Evolutionary conservation across 2,797 vertebrate species (phyloP), one percentile per base, ranked within the genome.

Genomic region (Acridotheres tristis): DNA sequence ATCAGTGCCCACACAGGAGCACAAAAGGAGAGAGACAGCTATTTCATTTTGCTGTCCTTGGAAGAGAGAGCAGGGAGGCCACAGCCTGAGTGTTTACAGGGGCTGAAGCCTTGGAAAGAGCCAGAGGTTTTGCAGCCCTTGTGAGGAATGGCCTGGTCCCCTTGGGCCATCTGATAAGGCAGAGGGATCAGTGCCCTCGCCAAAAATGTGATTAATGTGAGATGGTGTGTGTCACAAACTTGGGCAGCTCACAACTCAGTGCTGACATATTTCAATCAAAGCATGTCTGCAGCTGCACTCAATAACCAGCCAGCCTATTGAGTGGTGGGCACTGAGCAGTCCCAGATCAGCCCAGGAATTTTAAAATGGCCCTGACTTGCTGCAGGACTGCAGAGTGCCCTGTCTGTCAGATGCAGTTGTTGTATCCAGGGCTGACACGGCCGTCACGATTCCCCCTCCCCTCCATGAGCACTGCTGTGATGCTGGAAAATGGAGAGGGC

Each of bases 191-290:
- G 73, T 19, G 51, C 36, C 85, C 68, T 88, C 15, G 14, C 51
- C 83, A 71, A 59, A 85, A 75, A 66, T 2, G 47, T 53, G 90
- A 96, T 96, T 94, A 59, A 85, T 43, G 72, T 63, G 73, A 85
- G 80, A 47, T 73, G 76, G 50, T 88, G 53, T 53, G 16, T 54
- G 68, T 48, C 88, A 38, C 66, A 43, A 8, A 26, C 84, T 45
- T 27, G 10, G 34, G 77, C 76, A 65, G 84, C 74, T 77, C 76
- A 43, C 77, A 74, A 11, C 89, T 89, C 80, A 22, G 34, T 5
- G 75, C 79, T 94, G 92, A 88, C 89, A 82, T 23, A 48, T 87
- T 96, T 97, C 97, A 95, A 63, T 96, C 96, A 95, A 81, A 90
- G 74, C 76, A 6, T 34, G 45, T 76, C 95, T 81, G 88, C 85